Percentiles rank a stretch among this genome's conserved stretches.
These are phyloP conservation scores for Eulithis prunata DNA, from an alignment of 2,888 invertebrate genomes.

Conservation along the genomic window DNA sequence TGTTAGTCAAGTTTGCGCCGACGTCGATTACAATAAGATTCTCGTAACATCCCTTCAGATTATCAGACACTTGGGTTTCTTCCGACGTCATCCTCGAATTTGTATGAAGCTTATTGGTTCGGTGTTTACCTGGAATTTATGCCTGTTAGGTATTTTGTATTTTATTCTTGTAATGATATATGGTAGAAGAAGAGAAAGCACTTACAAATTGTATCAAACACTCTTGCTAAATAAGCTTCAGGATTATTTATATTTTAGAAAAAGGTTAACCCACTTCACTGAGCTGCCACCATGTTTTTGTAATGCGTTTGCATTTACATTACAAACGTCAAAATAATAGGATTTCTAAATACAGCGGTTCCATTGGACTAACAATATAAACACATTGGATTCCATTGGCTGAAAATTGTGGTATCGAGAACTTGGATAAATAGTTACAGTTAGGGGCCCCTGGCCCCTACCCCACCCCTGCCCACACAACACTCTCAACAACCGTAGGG, in stretches of 20 bases:
- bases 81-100: constrained; percentile 81
- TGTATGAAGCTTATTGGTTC: constrained; percentile 76
- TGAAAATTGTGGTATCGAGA: not conserved
- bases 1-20: constrained; percentile 96
- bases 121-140: constrained; percentile 76
- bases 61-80: constrained; percentile 78
- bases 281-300: constrained; percentile 82
- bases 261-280: constrained; percentile 73
- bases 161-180: constrained; percentile 21
- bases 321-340: constrained; percentile 19
- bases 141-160: constrained; percentile 35
- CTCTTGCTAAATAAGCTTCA: constrained; percentile 80
- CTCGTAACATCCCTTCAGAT: constrained; percentile 92
- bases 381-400: not conserved
- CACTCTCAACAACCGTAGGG: too few relatives aligned
- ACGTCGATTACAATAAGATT: constrained; percentile 96
- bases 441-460: too few relatives aligned
- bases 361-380: constrained; percentile 4
- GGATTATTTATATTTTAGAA: constrained; percentile 72
- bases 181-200: constrained; percentile 35
- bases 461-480: too few relatives aligned
- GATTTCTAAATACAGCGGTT: not conserved
- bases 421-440: too few relatives aligned
- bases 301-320: constrained; percentile 26
- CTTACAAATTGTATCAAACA: constrained; percentile 83